Percentiles rank a stretch among this genome's conserved stretches.
These are phyloP conservation scores for Forbesichthys agassizii DNA, from an alignment of 2,113 vertebrate species.

Conservation along the genomic window DNA sequence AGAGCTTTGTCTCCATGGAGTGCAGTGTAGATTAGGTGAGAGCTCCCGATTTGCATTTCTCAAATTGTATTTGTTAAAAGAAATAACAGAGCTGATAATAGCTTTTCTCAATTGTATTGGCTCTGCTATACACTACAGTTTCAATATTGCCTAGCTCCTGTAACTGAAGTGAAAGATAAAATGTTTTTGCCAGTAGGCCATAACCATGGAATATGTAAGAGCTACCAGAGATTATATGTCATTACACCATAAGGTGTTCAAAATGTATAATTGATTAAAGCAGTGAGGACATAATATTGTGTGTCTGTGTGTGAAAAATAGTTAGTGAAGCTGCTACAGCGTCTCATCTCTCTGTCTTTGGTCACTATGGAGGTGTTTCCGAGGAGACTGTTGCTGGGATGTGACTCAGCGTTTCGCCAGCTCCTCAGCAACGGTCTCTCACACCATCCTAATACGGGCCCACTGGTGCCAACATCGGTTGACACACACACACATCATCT, in stretches of 20 bases:
- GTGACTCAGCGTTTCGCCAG: slow-evolving; percentile 67
- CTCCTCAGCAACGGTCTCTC: slow-evolving; percentile 11
- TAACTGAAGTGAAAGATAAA: slow-evolving; percentile 21
- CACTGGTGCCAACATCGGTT: neutral
- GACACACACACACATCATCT: neutral
- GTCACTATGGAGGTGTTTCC: slow-evolving; percentile 59
- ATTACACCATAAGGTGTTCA: neutral
- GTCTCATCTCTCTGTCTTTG: slow-evolving; percentile 30
- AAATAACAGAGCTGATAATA: too few species aligned
- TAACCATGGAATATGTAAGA: slow-evolving; percentile 3
- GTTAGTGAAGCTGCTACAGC: slow-evolving; percentile 20
- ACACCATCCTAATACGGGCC: slow-evolving; percentile 21
- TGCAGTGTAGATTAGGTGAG: too few species aligned
- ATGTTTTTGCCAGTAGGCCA: slow-evolving; percentile 18
- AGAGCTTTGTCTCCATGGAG: neutral
- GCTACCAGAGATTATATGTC: slow-evolving; percentile 1
- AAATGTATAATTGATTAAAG: slow-evolving; percentile 12
- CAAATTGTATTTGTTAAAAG: too few species aligned
- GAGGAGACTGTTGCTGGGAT: slow-evolving; percentile 53
- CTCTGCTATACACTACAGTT: neutral
- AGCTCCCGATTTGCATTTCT: too few species aligned
- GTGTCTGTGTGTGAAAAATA: slow-evolving; percentile 22
- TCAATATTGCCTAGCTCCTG: neutral
- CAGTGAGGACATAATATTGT: slow-evolving; percentile 3
- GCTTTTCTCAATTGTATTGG: too few species aligned